Evolutionary conservation across 2,113 vertebrate genomes (phyloP).

Genomic region (Daubentonia madagascariensis): DNA sequence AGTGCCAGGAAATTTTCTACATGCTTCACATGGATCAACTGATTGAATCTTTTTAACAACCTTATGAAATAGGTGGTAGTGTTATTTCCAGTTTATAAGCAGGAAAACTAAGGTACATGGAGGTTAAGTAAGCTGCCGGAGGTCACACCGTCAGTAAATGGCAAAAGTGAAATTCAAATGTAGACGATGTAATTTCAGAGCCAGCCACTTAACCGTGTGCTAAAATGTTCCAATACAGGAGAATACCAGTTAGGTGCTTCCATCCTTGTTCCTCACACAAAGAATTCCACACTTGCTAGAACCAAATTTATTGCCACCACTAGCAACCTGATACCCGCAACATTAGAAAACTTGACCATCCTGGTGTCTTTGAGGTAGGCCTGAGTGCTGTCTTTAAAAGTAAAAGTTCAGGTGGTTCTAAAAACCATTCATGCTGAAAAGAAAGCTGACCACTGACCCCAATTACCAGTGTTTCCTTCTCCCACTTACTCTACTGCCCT

Average conservation of each 20-base stretch:
- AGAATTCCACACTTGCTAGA: not conserved
- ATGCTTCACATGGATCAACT: not conserved
- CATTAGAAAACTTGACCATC: not conserved
- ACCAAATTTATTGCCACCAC: not conserved
- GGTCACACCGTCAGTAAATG: not conserved
- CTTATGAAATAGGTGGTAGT: not conserved
- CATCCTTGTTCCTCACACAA: not conserved
- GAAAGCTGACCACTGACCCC: constrained; percentile 56
- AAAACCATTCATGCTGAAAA: constrained; percentile 48
- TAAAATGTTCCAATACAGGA: not conserved
- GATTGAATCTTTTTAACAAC: not conserved
- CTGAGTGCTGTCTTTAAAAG: not conserved
- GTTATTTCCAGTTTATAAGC: not conserved
- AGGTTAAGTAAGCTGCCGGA: not conserved
- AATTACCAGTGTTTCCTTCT: constrained; percentile 74
- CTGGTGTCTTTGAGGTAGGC: not conserved
- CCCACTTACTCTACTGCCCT: constrained; percentile 69
- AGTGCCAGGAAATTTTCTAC: not conserved
- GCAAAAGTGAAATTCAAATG: not conserved
- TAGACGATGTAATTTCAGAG: constrained; percentile 20
- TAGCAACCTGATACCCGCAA: not conserved
- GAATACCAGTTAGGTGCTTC: not conserved
- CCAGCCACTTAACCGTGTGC: not conserved
- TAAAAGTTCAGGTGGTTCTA: constrained; percentile 44
- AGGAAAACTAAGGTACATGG: not conserved